Evolutionary conservation across 2,888 invertebrate species (phyloP), one percentile per base, ranked within the genome.

Genomic region (Bibio marci): DNA sequence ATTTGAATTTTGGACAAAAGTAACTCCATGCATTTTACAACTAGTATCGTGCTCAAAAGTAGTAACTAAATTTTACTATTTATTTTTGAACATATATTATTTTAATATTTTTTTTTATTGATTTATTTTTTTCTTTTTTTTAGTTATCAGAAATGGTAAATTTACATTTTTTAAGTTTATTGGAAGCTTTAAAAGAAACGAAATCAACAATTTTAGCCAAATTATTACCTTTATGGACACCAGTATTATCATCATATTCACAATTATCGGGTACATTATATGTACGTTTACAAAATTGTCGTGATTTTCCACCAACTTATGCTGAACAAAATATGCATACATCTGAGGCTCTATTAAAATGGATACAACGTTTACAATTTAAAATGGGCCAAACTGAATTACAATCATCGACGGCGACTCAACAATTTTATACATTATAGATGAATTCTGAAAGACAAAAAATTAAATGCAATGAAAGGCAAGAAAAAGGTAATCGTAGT

Each of bases 331-430:
- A 41, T 25, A 31, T 43, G 1, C 51, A 56, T 32, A 52, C 55
- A 14, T 57, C 58, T 43, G 67, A 72, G 2, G 64, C 73, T 18
- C 61, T 80, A 17, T 58, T 79, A 2, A 78, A 83, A 48, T 91
- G 94, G 80, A 67, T 98, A 40, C 88, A 91, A 60, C 71, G 91
- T 37, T 70, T 95, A 44, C 88, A 95, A 57, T 92, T 95, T 57
- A 97, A 95, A 69, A 92, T 98, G 80, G 92, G 92, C 5, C 95
- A 97, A 65, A 82, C 94, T 39, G 97, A 98, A 63, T 65, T 88
- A 46, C 90, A 91, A 59, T 86, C 87, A 2, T 86, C 87, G 1
- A 81, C 83, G 38, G 87, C 83, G n/a, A 85, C 85, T 7, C 39
- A 39, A 55, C 88, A 88, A 55, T 87, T 90, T 62, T 90, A 83